A percentile compares a stretch with the other conserved stretches of the same genome.
Conservation (phyloP, 2,797 vertebrate genomes). For the Alauda arvensis region DNA sequence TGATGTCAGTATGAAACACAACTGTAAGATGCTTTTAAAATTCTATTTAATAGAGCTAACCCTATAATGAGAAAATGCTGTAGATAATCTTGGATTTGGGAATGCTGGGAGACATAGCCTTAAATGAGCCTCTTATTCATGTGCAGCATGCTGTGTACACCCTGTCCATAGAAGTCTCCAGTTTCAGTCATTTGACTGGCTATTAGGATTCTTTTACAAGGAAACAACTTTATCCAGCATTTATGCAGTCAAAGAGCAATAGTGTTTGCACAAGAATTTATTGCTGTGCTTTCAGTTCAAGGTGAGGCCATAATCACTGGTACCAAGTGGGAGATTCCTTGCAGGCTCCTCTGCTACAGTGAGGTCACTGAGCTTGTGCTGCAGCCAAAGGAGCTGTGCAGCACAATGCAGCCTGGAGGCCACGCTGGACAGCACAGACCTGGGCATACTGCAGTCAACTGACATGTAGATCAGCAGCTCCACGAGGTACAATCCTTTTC, state of each 20-base stretch:
- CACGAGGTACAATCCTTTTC: not conserved
- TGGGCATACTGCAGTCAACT: not conserved
- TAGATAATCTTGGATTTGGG: not conserved
- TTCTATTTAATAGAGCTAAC: not conserved
- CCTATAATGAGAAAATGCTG: not conserved
- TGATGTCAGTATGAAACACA: not conserved
- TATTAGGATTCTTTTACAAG: not conserved
- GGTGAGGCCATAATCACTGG: accelerated
- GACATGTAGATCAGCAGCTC: not conserved
- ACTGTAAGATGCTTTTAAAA: not conserved
- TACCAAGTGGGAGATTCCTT: not conserved
- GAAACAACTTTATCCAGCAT: not conserved
- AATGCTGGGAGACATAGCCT: not conserved
- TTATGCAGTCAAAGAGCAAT: not conserved
- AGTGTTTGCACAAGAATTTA: not conserved
- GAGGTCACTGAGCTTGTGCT: no score
- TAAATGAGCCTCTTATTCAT: not conserved
- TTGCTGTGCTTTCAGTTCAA: not conserved
- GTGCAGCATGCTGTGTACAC: not conserved
- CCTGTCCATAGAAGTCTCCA: not conserved
- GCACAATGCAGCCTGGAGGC: no score
- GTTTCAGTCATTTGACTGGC: not conserved
- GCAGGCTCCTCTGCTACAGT: not conserved
- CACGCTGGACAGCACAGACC: not conserved
- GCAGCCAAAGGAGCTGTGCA: not conserved